Evolutionary conservation across 2,113 vertebrate genomes (phyloP).

Genomic region (Pristiophorus japonicus): DNA sequence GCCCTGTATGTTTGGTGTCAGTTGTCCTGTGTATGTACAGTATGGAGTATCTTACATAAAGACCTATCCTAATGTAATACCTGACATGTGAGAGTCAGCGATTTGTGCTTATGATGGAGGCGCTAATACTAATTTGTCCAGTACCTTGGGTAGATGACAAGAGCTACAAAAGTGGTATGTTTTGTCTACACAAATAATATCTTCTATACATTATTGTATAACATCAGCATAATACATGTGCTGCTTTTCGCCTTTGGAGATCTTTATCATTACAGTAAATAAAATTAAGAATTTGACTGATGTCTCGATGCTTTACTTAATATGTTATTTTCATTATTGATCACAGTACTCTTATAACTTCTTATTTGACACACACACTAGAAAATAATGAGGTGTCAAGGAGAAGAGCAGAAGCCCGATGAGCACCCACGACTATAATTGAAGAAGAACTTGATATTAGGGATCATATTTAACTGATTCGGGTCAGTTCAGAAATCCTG

Average conservation of each 20-base stretch:
- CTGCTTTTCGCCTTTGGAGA: neutral
- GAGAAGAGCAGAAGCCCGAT: neutral
- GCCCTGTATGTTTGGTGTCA: neutral
- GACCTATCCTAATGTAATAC: neutral
- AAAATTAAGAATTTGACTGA: neutral
- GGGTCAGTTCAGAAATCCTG: neutral
- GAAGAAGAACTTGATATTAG: neutral
- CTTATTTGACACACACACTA: neutral
- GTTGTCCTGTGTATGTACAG: neutral
- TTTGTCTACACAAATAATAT: neutral
- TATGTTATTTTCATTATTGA: neutral
- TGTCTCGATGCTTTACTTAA: neutral
- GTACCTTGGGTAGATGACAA: neutral
- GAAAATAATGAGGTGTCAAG: slow-evolving; percentile 5
- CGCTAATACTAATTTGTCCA: neutral
- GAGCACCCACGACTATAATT: neutral
- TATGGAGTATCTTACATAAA: neutral
- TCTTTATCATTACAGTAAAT: neutral
- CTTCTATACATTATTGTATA: neutral
- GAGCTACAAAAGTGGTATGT: neutral
- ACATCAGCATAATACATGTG: neutral
- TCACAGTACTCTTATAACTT: neutral
- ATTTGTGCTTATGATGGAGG: neutral
- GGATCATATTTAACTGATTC: neutral
- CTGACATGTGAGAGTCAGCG: neutral